Evolutionary conservation across 2,113 vertebrate genomes (phyloP), one percentile per base, ranked within the genome.

Genomic region (Istiophorus platypterus): DNA sequence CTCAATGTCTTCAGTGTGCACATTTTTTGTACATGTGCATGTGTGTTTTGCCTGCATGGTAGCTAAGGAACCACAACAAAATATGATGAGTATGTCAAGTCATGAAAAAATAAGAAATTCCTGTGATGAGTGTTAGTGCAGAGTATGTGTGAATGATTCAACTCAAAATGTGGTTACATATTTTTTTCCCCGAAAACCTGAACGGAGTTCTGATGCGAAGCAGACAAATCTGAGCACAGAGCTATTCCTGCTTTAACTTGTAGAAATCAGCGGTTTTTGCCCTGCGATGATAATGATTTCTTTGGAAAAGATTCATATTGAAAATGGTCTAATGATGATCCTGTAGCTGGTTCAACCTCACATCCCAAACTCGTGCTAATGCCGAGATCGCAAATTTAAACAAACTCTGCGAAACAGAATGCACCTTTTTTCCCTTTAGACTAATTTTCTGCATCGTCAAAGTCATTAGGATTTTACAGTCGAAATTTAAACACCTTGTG

Each of bases 221-320:
- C 37, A 63, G 26, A 52, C 31, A 68, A 41, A 47, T 71, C 7
- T 39, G 47, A 27, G 29, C 9, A n/a, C 20, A 56, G 13, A 18
- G 58, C 39, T 7, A 5, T 29, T 52, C 29, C 17, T 42, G 27
- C 18, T 72, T 51, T 18, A 24, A 58, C 56, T 68, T 39, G 20
- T n/a, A 45, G 14, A 15, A 64, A 14, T 58, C 52, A 18, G 24
- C 31, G 34, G 22, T 22, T 39, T 72, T 67, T 57, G 13, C 17
- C 9, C 22, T 63, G 45, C 26, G 17, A 0, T 39, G 26, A 24
- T 52, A 64, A 77, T 78, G 24, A 39, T 61, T 57, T 61, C 12
- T 64, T 76, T 72, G 65, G 78, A 78, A 65, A 65, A 41, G 2
- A 22, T 31, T 49, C 26, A 62, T 24, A 57, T 14, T 66, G 39